phyloP scores from a whole-genome alignment of 2,888 invertebrate species.

The Scaptodrosophila latifasciaeformis region DNA sequence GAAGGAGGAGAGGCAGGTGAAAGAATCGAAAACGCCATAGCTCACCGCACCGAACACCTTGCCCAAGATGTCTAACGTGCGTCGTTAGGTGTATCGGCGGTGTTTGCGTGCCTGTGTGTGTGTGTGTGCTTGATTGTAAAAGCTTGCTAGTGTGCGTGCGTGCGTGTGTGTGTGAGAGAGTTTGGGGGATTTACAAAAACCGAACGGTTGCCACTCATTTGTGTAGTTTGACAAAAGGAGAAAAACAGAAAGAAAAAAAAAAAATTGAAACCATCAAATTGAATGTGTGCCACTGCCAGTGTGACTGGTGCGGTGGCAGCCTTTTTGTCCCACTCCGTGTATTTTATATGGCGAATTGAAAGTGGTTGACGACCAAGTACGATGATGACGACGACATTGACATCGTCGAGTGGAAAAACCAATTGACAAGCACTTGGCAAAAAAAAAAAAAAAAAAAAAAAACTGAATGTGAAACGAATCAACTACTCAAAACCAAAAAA shows the following conservation, averaged over 20 bases:
- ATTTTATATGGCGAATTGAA: conserved; percentile 49
- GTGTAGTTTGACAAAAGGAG: conserved; percentile 43
- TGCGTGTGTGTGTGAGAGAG: conserved; percentile 25
- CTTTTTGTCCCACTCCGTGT: neutral
- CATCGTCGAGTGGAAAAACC: conserved; percentile 2
- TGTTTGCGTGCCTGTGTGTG: conserved; percentile 26
- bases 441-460: neutral
- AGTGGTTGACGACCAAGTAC: conserved; percentile 51
- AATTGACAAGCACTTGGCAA: neutral
- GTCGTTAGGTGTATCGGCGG: conserved; percentile 40
- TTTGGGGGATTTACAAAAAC: no score
- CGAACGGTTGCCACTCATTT: conserved; percentile 41
- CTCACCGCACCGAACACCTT: neutral
- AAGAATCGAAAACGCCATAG: no score
- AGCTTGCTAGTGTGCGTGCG: conserved; percentile 10
- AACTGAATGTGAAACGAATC: conserved; percentile 3
- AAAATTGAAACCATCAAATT: neutral
- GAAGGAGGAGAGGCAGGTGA: no score
- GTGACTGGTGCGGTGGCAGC: neutral
- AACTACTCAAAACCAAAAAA: neutral
- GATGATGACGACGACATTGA: neutral
- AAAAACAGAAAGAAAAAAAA: conserved; percentile 17
- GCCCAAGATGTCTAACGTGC: conserved; percentile 29
- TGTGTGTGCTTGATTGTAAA: conserved; percentile 16
- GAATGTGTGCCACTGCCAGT: neutral